phyloP scores from a whole-genome alignment of 2,113 vertebrate species.

The Silurus meridionalis region DNA sequence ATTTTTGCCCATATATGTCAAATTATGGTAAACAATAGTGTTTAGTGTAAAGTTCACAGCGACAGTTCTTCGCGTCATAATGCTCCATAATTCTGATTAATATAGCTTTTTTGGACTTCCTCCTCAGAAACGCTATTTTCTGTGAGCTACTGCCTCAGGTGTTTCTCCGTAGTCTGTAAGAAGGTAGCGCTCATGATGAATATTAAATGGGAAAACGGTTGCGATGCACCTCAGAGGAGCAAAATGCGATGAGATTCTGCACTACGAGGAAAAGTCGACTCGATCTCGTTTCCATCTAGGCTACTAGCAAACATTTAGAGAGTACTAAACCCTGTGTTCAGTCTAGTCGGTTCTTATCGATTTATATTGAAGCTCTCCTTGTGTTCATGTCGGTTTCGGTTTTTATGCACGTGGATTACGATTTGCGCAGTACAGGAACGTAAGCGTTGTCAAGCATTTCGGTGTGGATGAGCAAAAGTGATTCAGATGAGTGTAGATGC shows the following conservation, averaged over 20 bases:
- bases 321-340: neutral
- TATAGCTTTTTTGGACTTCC: no score
- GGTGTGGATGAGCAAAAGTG: no score
- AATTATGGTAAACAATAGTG: no score
- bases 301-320: neutral
- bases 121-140: neutral
- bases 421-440: no score
- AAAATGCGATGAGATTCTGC: neutral
- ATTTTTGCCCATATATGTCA: no score
- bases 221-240: neutral
- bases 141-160: neutral
- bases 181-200: neutral
- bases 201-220: neutral
- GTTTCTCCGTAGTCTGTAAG: neutral
- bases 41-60: no score
- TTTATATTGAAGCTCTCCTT: neutral
- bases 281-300: neutral
- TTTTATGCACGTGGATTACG: neutral
- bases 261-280: neutral
- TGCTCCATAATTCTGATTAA: no score
- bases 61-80: no score
- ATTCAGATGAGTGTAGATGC: no score
- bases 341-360: neutral
- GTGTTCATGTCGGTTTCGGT: neutral
- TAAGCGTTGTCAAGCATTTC: no score